Conservation (phyloP, 2,797 vertebrate species). For the Pangasius larnaudii region DNA sequence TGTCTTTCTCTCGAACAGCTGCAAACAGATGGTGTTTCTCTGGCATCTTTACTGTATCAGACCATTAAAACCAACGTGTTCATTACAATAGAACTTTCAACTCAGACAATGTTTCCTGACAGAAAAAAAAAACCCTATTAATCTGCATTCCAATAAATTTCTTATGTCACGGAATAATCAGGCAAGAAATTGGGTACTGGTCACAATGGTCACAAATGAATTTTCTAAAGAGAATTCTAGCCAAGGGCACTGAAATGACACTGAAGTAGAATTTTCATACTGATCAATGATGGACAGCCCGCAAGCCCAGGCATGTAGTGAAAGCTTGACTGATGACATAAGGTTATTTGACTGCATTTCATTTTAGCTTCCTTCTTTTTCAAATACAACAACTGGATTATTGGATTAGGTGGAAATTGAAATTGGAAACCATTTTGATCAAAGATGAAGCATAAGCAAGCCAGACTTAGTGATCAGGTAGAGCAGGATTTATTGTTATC, state of each 20-base stretch:
- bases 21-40: slow-evolving; percentile 8
- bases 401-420: neutral
- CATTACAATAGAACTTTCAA: neutral
- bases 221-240: neutral
- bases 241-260: neutral
- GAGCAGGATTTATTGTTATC: slow-evolving; percentile 42
- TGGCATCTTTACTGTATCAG: neutral
- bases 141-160: neutral
- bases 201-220: neutral
- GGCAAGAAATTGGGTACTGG: neutral
- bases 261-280: slow-evolving; percentile 20
- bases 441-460: neutral
- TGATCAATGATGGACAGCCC: slow-evolving; percentile 11
- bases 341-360: neutral
- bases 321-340: slow-evolving; percentile 24
- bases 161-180: neutral
- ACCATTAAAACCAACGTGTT: slow-evolving; percentile 1
- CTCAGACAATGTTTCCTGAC: neutral
- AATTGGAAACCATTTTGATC: neutral
- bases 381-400: neutral
- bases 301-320: neutral
- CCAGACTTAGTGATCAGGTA: slow-evolving; percentile 26
- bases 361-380: neutral
- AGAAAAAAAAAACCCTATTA: neutral
- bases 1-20: slow-evolving; percentile 7